phyloP scores from a whole-genome alignment of 2,113 vertebrate species.

The Myrmophylax atrothorax region DNA sequence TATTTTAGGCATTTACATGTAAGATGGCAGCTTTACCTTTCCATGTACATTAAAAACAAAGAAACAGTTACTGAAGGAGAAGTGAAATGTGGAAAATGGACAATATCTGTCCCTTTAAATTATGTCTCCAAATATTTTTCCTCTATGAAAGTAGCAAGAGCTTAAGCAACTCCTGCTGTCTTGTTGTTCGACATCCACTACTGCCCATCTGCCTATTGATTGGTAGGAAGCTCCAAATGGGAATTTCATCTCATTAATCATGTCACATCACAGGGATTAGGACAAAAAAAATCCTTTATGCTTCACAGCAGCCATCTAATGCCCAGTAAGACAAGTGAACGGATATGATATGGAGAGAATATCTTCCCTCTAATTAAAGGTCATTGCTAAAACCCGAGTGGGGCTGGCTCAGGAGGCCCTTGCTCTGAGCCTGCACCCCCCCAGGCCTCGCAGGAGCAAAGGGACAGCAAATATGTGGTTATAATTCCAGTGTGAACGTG shows the following conservation, averaged over 20 bases:
- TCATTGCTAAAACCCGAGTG: slow-evolving; percentile 65
- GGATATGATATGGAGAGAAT: slow-evolving; percentile 73
- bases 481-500: background rate
- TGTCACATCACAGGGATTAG: slow-evolving; percentile 78
- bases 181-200: slow-evolving; percentile 73
- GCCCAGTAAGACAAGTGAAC: slow-evolving; percentile 72
- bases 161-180: slow-evolving; percentile 74
- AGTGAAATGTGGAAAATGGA: background rate
- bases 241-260: slow-evolving; percentile 82
- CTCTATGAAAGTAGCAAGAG: slow-evolving; percentile 59
- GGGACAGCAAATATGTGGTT: background rate
- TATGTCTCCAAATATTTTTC: slow-evolving; percentile 40
- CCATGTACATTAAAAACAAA: background rate
- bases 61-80: background rate
- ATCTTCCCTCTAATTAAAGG: slow-evolving; percentile 74
- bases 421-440: background rate
- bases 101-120: slow-evolving; percentile 68
- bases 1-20: background rate
- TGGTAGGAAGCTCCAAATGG: slow-evolving; percentile 78
- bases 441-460: background rate
- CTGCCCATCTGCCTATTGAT: slow-evolving; percentile 79
- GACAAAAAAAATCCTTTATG: slow-evolving; percentile 72
- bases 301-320: slow-evolving; percentile 74
- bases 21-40: background rate
- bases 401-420: background rate